Percentiles rank a stretch among this genome's conserved stretches.
Conservation (phyloP, 2,888 invertebrate species). For the Cataglyphis rosenhaueri region DNA sequence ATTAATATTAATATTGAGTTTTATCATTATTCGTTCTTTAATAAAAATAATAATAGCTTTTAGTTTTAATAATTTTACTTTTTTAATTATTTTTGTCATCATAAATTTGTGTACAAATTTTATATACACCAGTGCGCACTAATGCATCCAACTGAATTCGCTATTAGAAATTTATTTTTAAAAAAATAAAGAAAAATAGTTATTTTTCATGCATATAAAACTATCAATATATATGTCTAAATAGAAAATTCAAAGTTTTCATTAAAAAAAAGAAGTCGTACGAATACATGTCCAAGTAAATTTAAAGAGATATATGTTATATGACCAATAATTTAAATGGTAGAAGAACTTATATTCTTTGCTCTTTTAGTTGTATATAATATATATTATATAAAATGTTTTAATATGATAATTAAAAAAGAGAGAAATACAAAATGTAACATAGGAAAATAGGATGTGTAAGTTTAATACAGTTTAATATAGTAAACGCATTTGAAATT, state of each 20-base stretch:
- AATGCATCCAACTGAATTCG: too few relatives aligned
- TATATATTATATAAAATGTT: neutral
- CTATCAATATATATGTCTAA: neutral
- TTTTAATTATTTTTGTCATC: too few relatives aligned
- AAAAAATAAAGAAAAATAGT: slow-evolving; percentile 22
- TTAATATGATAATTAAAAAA: slow-evolving; percentile 51
- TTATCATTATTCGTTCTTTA: too few relatives aligned
- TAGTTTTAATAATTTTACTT: too few relatives aligned
- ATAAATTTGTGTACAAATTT: too few relatives aligned
- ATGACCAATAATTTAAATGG: slow-evolving; percentile 14
- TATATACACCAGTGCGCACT: too few relatives aligned
- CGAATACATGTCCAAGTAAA: neutral
- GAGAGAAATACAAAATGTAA: slow-evolving; percentile 3
- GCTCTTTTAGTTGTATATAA: neutral
- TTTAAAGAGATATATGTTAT: neutral
- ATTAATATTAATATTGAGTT: too few relatives aligned
- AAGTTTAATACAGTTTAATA: slow-evolving; percentile 37
- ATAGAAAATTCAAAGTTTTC: neutral
- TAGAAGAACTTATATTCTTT: neutral
- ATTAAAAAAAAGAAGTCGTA: neutral
- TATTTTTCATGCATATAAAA: slow-evolving; percentile 36
- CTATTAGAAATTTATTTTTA: too few relatives aligned
- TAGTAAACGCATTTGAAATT: slow-evolving; percentile 19
- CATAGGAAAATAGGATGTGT: slow-evolving; percentile 57
- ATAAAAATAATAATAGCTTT: too few relatives aligned